Percentiles rank a stretch among this genome's conserved stretches.
phyloP scores from a whole-genome alignment of 2,113 vertebrate species.

The Mormyrus iriodes region DNA sequence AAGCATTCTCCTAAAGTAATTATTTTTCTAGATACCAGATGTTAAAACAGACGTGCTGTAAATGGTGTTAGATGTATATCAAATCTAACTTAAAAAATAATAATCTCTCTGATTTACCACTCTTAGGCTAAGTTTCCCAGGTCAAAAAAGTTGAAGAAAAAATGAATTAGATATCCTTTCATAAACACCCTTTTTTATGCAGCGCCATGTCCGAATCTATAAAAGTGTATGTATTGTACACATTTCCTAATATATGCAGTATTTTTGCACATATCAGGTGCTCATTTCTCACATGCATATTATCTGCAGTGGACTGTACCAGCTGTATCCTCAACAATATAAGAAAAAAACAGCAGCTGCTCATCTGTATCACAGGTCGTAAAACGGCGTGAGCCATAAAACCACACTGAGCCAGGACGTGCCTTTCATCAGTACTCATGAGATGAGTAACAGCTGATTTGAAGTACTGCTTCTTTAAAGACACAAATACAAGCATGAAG shows the following conservation, averaged over 20 bases:
- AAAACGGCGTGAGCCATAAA: background rate
- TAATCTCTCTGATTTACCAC: background rate
- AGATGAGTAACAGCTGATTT: background rate
- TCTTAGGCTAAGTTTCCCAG: background rate
- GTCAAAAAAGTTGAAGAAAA: background rate
- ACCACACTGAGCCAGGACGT: background rate
- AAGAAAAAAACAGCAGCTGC: background rate
- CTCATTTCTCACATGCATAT: background rate
- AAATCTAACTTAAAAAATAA: background rate
- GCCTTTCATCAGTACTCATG: background rate
- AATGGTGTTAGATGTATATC: background rate
- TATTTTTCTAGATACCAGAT: background rate
- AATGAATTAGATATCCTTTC: background rate
- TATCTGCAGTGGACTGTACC: background rate
- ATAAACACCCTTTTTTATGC: background rate
- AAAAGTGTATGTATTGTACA: background rate
- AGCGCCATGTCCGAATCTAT: background rate
- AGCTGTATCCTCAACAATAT: background rate
- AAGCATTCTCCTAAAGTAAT: background rate
- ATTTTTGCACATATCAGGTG: background rate
- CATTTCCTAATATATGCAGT: constrained; percentile 4
- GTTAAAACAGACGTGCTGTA: background rate
- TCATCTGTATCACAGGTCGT: background rate
- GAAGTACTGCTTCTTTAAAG: background rate
- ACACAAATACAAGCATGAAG: background rate